phyloP scores from a whole-genome alignment of 1,140 invertebrate species.

The Philopotamus ludificatus region DNA sequence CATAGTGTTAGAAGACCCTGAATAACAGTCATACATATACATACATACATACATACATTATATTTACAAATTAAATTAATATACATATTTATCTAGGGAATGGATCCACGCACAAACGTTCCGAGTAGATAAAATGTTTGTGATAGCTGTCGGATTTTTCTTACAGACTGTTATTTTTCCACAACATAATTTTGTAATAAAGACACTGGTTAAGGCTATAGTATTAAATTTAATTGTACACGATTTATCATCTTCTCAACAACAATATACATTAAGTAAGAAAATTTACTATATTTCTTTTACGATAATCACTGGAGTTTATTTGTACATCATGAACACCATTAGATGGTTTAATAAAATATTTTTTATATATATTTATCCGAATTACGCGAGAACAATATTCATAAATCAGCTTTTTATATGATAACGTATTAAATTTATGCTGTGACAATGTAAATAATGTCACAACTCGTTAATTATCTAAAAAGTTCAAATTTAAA shows the following conservation, averaged over 20 bases:
- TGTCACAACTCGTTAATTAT: too few species aligned
- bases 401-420: too few species aligned
- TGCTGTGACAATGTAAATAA: too few species aligned
- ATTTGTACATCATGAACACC: conserved; percentile 35
- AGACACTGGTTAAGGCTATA: too few species aligned
- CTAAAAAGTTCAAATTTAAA: too few species aligned
- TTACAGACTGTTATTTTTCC: neutral
- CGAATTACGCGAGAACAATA: too few species aligned
- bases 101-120: conserved; percentile 32
- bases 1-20: conserved; percentile 24
- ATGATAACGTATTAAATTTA: too few species aligned
- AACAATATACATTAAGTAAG: conserved; percentile 32
- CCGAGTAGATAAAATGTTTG: conserved; percentile 6
- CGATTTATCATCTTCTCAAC: too few species aligned
- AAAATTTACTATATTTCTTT: conserved; percentile 24
- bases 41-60: conserved; percentile 27
- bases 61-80: conserved; percentile 16
- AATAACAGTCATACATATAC: conserved; percentile 24
- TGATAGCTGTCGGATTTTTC: too few species aligned
- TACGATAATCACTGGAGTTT: conserved; percentile 35
- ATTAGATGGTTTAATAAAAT: conserved; percentile 4
- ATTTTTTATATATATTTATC: too few species aligned
- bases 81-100: conserved; percentile 33
- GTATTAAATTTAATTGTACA: too few species aligned
- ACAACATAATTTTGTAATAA: conserved; percentile 6